Conservation (phyloP, 2,888 invertebrate species). For the Aromia moschata region DNA sequence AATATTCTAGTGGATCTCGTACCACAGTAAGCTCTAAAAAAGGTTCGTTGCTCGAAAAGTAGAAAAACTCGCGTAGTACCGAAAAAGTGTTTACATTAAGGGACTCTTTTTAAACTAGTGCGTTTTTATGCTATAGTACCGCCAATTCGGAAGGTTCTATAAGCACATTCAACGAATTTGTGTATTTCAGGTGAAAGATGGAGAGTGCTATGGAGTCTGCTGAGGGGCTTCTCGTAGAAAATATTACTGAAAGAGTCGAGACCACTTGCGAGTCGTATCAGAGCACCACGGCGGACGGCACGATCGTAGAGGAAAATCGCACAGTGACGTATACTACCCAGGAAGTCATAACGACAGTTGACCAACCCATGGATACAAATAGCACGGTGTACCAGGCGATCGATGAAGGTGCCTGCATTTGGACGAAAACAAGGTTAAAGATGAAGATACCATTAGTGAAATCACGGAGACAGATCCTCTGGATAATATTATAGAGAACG, state of each 20-base stretch:
- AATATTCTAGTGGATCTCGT: neutral
- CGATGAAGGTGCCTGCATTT: neutral
- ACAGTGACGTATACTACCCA: neutral
- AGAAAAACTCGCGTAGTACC: neutral
- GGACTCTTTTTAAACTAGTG: neutral
- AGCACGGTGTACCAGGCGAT: neutral
- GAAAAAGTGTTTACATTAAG: constrained; percentile 11
- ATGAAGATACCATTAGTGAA: neutral
- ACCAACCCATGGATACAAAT: constrained; percentile 1
- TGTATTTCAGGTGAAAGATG: constrained; percentile 7
- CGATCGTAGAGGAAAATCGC: neutral
- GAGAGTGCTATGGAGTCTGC: neutral
- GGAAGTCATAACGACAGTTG: neutral
- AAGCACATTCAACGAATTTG: neutral
- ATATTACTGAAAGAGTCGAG: neutral
- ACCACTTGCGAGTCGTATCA: constrained; percentile 9
- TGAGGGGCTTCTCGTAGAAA: neutral
- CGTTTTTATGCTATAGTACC: neutral
- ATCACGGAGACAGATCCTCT: no score
- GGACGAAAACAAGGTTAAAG: neutral
- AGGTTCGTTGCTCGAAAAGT: no score
- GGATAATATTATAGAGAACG: neutral
- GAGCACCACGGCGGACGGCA: neutral
- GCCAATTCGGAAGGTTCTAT: neutral
- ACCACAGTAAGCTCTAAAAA: neutral